Percentiles rank a stretch among this genome's conserved stretches.
Conservation (phyloP, 2,113 vertebrate genomes). For the Chlorodrepanis virens region DNA sequence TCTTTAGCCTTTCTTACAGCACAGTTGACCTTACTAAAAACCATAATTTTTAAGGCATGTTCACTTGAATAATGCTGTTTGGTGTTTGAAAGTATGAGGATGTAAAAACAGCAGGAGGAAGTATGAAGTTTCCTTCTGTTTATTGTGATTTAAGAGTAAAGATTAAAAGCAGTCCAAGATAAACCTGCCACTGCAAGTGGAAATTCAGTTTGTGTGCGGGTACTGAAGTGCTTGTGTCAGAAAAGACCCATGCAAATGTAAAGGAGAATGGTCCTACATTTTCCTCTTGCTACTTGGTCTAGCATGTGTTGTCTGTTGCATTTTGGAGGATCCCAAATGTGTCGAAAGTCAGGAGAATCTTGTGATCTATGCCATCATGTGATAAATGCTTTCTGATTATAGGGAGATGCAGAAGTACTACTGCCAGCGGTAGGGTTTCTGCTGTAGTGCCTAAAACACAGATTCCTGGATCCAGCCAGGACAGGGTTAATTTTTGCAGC, state of each 20-base stretch:
- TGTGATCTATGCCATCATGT: neutral
- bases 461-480: neutral
- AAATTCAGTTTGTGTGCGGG: neutral
- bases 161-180: constrained; percentile 6
- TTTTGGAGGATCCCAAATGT: neutral
- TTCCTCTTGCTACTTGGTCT: neutral
- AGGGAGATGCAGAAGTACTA: neutral
- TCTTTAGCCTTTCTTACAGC: neutral
- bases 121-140: constrained; percentile 16
- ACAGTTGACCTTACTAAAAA: neutral
- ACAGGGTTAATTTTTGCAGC: neutral
- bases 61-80: neutral
- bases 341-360: neutral
- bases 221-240: neutral
- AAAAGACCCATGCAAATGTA: neutral
- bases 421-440: neutral
- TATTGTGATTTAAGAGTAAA: constrained; percentile 14
- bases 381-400: neutral
- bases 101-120: constrained; percentile 30
- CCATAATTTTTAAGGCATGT: neutral
- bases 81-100: neutral
- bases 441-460: neutral
- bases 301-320: neutral
- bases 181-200: neutral
- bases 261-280: neutral